These are phyloP conservation scores for Porites australiensis DNA, from an alignment of 64 coral and sea anemone species.

Conservation along the genomic window DNA sequence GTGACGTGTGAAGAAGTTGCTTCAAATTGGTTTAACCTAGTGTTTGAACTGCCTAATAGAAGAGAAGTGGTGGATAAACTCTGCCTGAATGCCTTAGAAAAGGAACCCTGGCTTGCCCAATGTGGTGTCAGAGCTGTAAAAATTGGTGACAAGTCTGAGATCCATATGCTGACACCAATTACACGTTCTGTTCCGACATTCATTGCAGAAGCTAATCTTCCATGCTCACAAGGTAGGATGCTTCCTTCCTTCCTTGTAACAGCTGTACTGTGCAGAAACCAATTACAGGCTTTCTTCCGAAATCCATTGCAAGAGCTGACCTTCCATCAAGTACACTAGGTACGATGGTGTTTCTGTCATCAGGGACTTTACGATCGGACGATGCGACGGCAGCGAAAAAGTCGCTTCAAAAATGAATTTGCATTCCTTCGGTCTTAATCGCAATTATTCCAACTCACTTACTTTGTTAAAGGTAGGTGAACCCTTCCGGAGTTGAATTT, in stretches of 20 bases:
- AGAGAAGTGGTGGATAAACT: neutral
- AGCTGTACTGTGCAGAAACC: conserved; percentile 12
- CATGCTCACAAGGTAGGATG: neutral
- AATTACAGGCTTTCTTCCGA: neutral
- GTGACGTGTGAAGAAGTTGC: neutral
- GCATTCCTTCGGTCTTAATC: too few species aligned
- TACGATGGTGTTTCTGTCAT: too few species aligned
- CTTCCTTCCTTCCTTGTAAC: too few species aligned
- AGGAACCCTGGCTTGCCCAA: neutral
- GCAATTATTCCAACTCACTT: too few species aligned
- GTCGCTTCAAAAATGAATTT: too few species aligned
- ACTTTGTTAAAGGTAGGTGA: too few species aligned
- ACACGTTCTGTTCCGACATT: neutral
- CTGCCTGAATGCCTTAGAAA: neutral
- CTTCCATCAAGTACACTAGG: neutral
- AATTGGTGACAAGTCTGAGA: conserved; percentile 14
- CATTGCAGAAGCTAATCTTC: neutral
- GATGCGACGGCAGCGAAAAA: too few species aligned
- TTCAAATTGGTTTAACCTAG: neutral
- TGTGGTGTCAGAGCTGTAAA: conserved; percentile 22
- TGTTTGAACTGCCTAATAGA: neutral
- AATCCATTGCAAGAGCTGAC: neutral
- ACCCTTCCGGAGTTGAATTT: too few species aligned
- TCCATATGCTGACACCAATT: neutral
- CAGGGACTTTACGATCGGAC: too few species aligned